These are phyloP conservation scores for Phortica magna DNA, from an alignment of 2,888 invertebrate genomes.

Conservation along the genomic window DNA sequence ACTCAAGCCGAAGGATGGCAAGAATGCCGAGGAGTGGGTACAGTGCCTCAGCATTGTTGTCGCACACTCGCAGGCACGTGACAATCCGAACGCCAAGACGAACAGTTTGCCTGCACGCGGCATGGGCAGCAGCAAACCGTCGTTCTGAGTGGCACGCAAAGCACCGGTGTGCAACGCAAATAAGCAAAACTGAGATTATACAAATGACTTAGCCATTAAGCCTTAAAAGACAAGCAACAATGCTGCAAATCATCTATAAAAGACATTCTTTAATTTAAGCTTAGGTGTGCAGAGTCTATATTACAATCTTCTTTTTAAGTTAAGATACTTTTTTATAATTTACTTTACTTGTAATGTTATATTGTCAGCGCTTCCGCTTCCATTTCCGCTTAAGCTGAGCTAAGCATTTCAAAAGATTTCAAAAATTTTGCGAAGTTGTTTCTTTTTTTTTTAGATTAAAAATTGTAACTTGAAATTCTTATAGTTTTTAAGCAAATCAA, in stretches of 20 bases:
- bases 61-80: slow-evolving; percentile 82
- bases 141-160: slow-evolving; percentile 64
- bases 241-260: slow-evolving; percentile 25
- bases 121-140: slow-evolving; percentile 76
- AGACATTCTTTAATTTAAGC: slow-evolving; percentile 13
- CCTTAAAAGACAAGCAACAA: slow-evolving; percentile 53
- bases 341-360: not conserved
- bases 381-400: slow-evolving; percentile 13
- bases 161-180: slow-evolving; percentile 58
- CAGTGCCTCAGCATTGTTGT: slow-evolving; percentile 96
- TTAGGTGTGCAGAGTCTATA: not conserved
- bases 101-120: slow-evolving; percentile 78
- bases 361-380: not conserved
- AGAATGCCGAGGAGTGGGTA: slow-evolving; percentile 97
- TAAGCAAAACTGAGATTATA: slow-evolving; percentile 59
- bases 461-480: slow-evolving; percentile 57
- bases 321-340: not conserved
- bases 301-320: not conserved
- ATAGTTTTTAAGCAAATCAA: not conserved
- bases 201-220: slow-evolving; percentile 25
- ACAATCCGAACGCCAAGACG: slow-evolving; percentile 77
- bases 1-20: slow-evolving; percentile 95
- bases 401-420: slow-evolving; percentile 65
- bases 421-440: slow-evolving; percentile 69
- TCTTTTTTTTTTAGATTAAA: slow-evolving; percentile 46